Percentiles rank a stretch among this genome's conserved stretches.
Conservation (phyloP, 1,140 invertebrate genomes). For the Teleopsis dalmanni region DNA sequence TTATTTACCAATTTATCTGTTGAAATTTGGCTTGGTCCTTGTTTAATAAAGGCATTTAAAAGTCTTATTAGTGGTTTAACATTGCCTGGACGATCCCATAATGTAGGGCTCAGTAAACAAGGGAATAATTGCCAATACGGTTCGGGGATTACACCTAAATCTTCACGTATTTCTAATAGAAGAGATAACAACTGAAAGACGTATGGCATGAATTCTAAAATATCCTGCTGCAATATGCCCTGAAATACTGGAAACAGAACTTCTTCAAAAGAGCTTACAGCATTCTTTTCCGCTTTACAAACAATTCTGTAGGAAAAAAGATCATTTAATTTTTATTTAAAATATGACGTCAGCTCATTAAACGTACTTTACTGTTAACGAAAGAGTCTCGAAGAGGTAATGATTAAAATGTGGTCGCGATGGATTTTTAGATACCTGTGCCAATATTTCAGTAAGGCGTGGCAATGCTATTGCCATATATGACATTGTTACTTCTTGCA, state of each 20-base stretch:
- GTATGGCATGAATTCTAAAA: constrained; percentile 96
- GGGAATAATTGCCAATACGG: constrained; percentile 86
- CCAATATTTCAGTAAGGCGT: constrained; percentile 76
- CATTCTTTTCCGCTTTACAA: constrained; percentile 68
- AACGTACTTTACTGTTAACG: constrained; percentile 68
- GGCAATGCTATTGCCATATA: constrained; percentile 71
- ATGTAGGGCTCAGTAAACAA: constrained; percentile 72
- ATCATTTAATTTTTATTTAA: not conserved
- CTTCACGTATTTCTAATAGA: constrained; percentile 72
- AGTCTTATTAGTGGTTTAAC: constrained; percentile 84
- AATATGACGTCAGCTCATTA: constrained; percentile 16
- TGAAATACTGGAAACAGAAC: constrained; percentile 90
- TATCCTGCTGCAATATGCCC: constrained; percentile 85
- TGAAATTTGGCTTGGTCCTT: constrained; percentile 67
- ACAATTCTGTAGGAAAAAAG: constrained; percentile 52
- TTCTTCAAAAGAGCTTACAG: constrained; percentile 84
- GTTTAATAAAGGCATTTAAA: constrained; percentile 75
- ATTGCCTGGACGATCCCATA: constrained; percentile 91
- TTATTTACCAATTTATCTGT: constrained; percentile 56
- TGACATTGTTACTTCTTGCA: constrained; percentile 76
- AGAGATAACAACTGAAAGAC: constrained; percentile 94
- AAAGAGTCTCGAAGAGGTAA: constrained; percentile 90
- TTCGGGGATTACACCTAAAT: constrained; percentile 55
- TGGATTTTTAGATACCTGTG: constrained; percentile 85
- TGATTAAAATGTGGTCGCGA: constrained; percentile 96